Evolutionary conservation across 2,113 vertebrate species (phyloP), one percentile per base, ranked within the genome.

Genomic region (Phrynocephalus versicolor): DNA sequence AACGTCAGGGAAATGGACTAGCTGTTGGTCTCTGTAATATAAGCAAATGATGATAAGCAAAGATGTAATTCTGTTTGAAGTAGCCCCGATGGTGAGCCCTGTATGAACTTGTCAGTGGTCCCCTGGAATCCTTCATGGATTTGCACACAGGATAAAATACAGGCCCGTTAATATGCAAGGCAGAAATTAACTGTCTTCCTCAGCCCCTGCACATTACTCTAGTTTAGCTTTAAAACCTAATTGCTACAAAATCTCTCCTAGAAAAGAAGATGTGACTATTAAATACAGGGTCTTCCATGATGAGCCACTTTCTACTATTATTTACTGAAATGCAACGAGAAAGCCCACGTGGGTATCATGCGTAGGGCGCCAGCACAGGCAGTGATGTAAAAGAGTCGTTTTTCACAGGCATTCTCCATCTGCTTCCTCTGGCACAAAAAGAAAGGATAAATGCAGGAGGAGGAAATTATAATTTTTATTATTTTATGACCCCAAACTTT

Each of bases 301-400:
- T 87, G 65, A 25, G 55, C 25, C 15, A 12, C 15, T 37, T 79
- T 23, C n/a, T 81, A 41, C 9, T 81, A 35, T 71, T 51, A 19
- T 51, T 72, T 35, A 58, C 41, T 55, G 65, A 55, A 84, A 77
- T 37, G 55, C 18, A 62, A 2, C 0, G 51, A 67, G 67, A 55
- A 89, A 55, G 30, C 76, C 69, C 30, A 67, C 41, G 35, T 81
- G 39, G 79, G 79, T 51, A 14, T 23, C 35, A 80, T 27, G 88
- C 35, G 27, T 65, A 60, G 73, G 15, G 57, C 15, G 74, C 4
- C 3, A 25, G 14, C 78, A 16, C 19, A 85, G 57, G 70, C 10
- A 87, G 77, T 83, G 89, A 91, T 27, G 8, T 23, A 84, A 65
- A 3, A 23, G 2, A 13, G 76, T 82, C 88, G 74, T 67, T 76